Conservation (phyloP, 2,888 invertebrate species). For the Drosophila limbata region DNA sequence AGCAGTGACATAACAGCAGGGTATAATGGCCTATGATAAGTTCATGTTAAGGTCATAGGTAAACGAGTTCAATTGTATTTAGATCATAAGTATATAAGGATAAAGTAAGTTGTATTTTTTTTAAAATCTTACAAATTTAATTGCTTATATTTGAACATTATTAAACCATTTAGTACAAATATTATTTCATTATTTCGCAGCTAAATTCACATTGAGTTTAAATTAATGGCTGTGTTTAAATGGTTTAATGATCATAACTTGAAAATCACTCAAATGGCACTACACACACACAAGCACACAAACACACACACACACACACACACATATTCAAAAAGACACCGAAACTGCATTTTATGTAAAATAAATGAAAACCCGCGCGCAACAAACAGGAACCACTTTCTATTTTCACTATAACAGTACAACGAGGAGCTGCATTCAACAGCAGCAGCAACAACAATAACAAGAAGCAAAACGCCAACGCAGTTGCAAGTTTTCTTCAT, state of each 20-base stretch:
- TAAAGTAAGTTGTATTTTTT: too few relatives aligned
- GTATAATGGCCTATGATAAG: background rate
- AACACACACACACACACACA: conserved; percentile 22
- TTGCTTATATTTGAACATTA: too few relatives aligned
- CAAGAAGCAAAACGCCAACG: conserved; percentile 52
- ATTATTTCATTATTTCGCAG: background rate
- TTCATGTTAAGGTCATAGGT: conserved; percentile 1
- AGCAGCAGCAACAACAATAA: conserved; percentile 25
- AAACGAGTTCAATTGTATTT: too few relatives aligned
- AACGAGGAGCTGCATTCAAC: conserved; percentile 48
- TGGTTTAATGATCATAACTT: conserved; percentile 37
- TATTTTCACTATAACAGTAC: conserved; percentile 84
- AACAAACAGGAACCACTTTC: conserved; percentile 84
- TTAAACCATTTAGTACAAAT: background rate
- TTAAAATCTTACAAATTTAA: too few relatives aligned
- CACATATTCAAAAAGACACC: conserved; percentile 31
- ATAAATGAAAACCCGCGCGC: conserved; percentile 77
- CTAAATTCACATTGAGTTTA: conserved; percentile 12
- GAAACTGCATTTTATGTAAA: conserved; percentile 76
- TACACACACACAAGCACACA: conserved; percentile 32
- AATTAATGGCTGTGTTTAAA: conserved; percentile 24
- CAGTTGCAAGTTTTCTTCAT: conserved; percentile 70
- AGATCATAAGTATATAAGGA: too few relatives aligned
- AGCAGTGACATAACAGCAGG: conserved; percentile 34
- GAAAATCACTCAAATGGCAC: conserved; percentile 42